A percentile compares a stretch with the other conserved stretches of the same genome.
phyloP scores from a whole-genome alignment of 1,140 invertebrate species.

The Trachelipus rathkii region DNA sequence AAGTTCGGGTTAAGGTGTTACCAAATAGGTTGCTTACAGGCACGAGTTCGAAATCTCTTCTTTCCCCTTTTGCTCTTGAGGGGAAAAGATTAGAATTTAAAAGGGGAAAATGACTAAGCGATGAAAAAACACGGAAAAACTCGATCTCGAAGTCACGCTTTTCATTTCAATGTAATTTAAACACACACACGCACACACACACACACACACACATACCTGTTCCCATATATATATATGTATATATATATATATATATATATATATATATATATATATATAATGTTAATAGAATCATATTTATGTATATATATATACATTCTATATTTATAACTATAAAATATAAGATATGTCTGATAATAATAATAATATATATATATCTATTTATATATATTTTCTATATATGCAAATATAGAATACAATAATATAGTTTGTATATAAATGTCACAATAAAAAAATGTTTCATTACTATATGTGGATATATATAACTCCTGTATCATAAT shows the following conservation, averaged over 20 bases:
- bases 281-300: no score
- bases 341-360: background rate
- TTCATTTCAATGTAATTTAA: background rate
- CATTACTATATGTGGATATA: no score
- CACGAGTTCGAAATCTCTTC: background rate
- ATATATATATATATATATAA: background rate
- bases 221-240: background rate
- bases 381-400: background rate
- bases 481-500: no score
- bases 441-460: no score
- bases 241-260: background rate
- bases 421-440: no score
- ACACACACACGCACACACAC: background rate
- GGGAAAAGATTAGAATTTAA: conserved; percentile 5
- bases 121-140: conserved; percentile 1
- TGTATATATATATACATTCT: background rate
- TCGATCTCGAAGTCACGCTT: background rate
- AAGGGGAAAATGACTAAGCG: background rate
- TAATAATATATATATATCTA: background rate
- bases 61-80: background rate
- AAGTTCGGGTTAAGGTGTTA: background rate
- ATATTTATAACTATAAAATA: background rate
- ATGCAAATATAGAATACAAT: no score
- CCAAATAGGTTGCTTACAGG: background rate
- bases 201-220: background rate